These are phyloP conservation scores for Ypsolopha scabrella DNA, from an alignment of 2,888 invertebrate species.

Conservation along the genomic window DNA sequence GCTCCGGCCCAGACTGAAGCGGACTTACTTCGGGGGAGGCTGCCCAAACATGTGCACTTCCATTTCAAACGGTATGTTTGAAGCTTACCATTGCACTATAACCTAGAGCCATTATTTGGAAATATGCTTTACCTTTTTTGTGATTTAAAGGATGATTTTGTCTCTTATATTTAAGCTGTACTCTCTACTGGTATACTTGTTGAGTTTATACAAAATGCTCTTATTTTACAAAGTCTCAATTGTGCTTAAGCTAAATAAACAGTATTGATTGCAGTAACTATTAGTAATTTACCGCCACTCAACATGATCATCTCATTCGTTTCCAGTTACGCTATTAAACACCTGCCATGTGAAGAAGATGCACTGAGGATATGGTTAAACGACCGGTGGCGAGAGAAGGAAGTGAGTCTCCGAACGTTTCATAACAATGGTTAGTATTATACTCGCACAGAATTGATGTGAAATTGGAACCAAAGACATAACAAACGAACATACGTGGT, in stretches of 20 bases:
- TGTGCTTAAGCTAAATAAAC: too few species aligned
- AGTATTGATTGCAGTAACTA: too few species aligned
- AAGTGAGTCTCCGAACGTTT: constrained; percentile 71
- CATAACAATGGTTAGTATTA: constrained; percentile 53
- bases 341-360: constrained; percentile 70
- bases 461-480: background rate
- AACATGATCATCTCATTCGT: background rate
- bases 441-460: background rate
- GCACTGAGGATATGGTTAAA: constrained; percentile 74
- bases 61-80: constrained; percentile 73
- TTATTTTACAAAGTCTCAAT: too few species aligned
- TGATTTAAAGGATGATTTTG: too few species aligned
- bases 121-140: too few species aligned
- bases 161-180: too few species aligned
- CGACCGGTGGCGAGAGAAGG: constrained; percentile 76
- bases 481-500: background rate
- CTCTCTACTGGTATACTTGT: too few species aligned
- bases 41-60: constrained; percentile 83
- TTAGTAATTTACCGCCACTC: too few species aligned
- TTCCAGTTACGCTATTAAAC: constrained; percentile 69
- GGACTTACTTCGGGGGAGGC: constrained; percentile 75
- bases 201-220: too few species aligned
- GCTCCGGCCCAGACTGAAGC: constrained; percentile 81
- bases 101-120: too few species aligned
- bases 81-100: too few species aligned